Base-by-base conservation (phyloP, 1,140 invertebrate genomes). In the Nixonia krombeini region DNA sequence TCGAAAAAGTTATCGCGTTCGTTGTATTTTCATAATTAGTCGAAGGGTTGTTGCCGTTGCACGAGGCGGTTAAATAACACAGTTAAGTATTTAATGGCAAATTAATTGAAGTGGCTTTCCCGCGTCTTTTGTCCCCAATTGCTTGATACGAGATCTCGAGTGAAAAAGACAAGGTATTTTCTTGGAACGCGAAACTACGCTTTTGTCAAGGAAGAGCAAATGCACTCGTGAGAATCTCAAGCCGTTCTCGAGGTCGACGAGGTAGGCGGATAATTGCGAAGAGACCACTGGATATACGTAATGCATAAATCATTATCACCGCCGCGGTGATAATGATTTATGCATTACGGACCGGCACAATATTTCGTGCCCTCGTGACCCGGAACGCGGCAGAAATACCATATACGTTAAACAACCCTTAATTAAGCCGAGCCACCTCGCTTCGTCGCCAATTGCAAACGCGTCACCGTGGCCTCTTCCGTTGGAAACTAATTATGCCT, bases 401-500 rank as follows among this genome's bases (percentile, higher is more conserved):
- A 33, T n/a, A 18, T 13, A 46, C 37, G 46, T 64, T 51, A n/a
- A 45, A 58, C 53, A 53, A 64, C 38, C 44, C 37, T 55, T 53
- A 70, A 64, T 70, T 63, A 55, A 64, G 55, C 17, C 17, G 4
- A 29, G 33, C 35, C 28, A n/a, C n/a, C 23, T 16, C 45, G 29
- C 56, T 59, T 59, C 35, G 63, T 59, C 49, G 35, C 49, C 55
- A 38, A 58, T 58, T 25, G 37, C 25, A 12, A 65, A 31, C n/a
- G 35, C 53, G 35, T 4, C 42, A 44, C 45, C n/a, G n/a, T n/a
- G n/a, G n/a, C n/a, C n/a, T n/a, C n/a, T n/a, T n/a, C n/a, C n/a
- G n/a, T n/a, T 52, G 47, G 21, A 62, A 61, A 53, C 57, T 68
- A 62, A 62, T 62, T 68, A 62, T 46, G 53, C 65, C 37, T 64